Conservation (phyloP, 2,797 vertebrate genomes). For the Bucorvus abyssinicus region DNA sequence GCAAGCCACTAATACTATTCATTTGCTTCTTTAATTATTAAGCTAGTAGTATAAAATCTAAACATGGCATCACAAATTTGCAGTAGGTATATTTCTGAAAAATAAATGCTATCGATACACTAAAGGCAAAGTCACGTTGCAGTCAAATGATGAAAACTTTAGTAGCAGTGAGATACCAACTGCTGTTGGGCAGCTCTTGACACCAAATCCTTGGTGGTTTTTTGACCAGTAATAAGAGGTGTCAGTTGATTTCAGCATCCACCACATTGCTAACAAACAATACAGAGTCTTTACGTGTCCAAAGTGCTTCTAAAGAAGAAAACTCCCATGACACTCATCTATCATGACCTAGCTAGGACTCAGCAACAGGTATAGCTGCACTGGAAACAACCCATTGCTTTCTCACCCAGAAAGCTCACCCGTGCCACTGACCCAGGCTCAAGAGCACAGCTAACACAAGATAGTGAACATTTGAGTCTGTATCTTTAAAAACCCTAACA, state of each 20-base stretch:
- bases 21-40: not conserved
- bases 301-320: not conserved
- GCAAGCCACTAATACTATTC: not conserved
- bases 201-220: not conserved
- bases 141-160: not conserved
- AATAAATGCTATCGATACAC: no score
- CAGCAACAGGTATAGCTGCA: no score
- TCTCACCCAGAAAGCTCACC: no score
- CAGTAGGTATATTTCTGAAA: not conserved
- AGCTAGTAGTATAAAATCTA: not conserved
- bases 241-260: not conserved
- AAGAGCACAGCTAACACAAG: not conserved
- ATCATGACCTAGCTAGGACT: not conserved
- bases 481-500: not conserved
- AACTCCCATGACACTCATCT: not conserved
- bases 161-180: not conserved
- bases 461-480: not conserved
- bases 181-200: not conserved
- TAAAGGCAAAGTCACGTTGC: not conserved
- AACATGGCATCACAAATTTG: not conserved
- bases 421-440: not conserved
- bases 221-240: not conserved
- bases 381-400: no score
- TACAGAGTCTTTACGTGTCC: rapidly evolving
- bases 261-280: not conserved